Conservation (phyloP, 1,140 invertebrate species). For the Aphis gossypii region DNA sequence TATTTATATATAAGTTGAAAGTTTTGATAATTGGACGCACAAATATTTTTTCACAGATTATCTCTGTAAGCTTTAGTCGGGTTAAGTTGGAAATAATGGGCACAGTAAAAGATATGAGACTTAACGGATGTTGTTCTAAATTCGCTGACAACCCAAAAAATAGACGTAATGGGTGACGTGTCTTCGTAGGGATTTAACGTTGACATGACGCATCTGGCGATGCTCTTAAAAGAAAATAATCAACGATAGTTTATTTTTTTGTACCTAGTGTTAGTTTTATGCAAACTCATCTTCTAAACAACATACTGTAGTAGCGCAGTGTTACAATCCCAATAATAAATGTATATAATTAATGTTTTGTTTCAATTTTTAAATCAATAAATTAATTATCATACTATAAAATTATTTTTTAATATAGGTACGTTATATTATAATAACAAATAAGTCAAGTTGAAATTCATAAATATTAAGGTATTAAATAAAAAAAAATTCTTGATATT, state of each 20-base stretch:
- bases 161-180: conserved; percentile 42
- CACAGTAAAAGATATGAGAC: background rate
- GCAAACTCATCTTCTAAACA: background rate
- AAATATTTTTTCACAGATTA: conserved; percentile 30
- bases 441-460: background rate
- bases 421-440: background rate
- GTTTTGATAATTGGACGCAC: background rate
- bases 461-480: background rate
- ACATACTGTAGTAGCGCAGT: background rate
- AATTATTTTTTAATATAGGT: background rate
- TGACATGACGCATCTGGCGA: conserved; percentile 51
- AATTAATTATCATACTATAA: background rate
- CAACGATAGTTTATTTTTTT: conserved; percentile 27
- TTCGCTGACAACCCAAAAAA: conserved; percentile 47
- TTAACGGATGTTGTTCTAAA: conserved; percentile 53
- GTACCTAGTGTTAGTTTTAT: background rate
- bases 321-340: background rate
- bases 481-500: background rate
- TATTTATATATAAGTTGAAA: background rate
- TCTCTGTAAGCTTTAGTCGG: background rate
- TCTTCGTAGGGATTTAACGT: conserved; percentile 42
- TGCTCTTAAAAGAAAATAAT: conserved; percentile 52
- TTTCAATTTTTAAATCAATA: background rate
- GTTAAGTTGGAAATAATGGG: conserved; percentile 33
- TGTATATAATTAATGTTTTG: background rate